These are phyloP conservation scores for Trachythela sp. DNA, from an alignment of 64 coral and sea anemone genomes.

Conservation along the genomic window DNA sequence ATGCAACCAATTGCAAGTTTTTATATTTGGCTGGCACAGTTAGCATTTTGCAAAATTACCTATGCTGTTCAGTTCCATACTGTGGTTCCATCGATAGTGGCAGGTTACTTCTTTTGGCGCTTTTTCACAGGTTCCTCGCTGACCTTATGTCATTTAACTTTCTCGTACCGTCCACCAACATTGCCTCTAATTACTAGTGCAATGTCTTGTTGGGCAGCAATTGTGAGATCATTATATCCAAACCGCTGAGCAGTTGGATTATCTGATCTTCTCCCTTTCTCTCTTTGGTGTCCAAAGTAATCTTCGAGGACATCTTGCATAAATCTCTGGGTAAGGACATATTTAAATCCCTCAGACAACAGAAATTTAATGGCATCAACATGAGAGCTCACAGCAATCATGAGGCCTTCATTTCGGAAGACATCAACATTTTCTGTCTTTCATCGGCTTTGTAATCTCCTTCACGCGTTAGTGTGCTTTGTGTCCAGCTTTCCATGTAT, in stretches of 20 bases:
- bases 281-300: neutral
- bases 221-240: slow-evolving; percentile 16
- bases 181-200: slow-evolving; percentile 12
- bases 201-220: neutral
- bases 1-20: no score
- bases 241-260: slow-evolving; percentile 10
- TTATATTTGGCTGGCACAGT: neutral
- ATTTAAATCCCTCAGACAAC: slow-evolving; percentile 6
- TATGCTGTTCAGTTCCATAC: no score
- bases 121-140: neutral
- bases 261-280: slow-evolving; percentile 21
- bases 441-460: no score
- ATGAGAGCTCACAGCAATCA: neutral
- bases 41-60: no score
- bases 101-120: no score
- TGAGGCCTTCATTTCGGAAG: slow-evolving; percentile 18
- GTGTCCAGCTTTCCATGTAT: no score
- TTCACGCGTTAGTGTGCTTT: no score
- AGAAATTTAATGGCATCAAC: slow-evolving; percentile 2
- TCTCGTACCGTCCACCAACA: neutral
- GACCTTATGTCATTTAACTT: neutral
- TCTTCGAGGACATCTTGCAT: slow-evolving; percentile 20
- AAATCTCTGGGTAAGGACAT: slow-evolving; percentile 5
- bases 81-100: no score
- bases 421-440: no score